A percentile compares a stretch with the other conserved stretches of the same genome.
These are phyloP conservation scores for Idaea biselata DNA, from an alignment of 2,888 invertebrate genomes.

Conservation along the genomic window DNA sequence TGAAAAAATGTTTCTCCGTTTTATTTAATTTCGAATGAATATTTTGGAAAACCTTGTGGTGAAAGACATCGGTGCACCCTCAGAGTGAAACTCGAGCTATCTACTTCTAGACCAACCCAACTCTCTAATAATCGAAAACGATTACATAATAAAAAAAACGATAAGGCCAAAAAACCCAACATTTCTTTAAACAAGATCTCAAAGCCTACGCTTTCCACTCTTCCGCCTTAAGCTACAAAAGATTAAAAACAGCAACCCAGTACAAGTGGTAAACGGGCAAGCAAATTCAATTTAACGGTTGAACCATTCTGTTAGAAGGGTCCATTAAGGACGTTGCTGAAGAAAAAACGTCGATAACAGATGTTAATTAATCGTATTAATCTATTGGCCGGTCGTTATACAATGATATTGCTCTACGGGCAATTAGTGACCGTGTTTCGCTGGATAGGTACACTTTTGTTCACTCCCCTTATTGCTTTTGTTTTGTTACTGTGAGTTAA, in stretches of 20 bases:
- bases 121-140: no score
- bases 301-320: conserved; percentile 50
- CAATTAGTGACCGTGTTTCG: conserved; percentile 31
- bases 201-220: not conserved
- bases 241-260: not conserved
- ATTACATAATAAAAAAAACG: no score
- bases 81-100: no score
- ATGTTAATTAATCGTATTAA: conserved; percentile 69
- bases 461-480: not conserved
- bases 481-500: not conserved
- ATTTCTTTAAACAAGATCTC: not conserved
- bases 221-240: not conserved
- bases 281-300: conserved; percentile 69
- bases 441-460: conserved; percentile 11
- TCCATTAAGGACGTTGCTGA: conserved; percentile 61
- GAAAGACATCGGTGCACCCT: no score
- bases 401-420: conserved; percentile 32
- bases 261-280: conserved; percentile 35
- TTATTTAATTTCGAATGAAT: no score
- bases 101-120: no score
- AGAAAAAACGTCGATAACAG: conserved; percentile 71
- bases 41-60: no score
- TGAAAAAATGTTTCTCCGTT: no score
- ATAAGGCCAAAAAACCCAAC: not conserved
- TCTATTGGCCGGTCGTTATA: conserved; percentile 9